Evolutionary conservation across 2,888 invertebrate species (phyloP).

Genomic region (Schrankia costaestrigalis): DNA sequence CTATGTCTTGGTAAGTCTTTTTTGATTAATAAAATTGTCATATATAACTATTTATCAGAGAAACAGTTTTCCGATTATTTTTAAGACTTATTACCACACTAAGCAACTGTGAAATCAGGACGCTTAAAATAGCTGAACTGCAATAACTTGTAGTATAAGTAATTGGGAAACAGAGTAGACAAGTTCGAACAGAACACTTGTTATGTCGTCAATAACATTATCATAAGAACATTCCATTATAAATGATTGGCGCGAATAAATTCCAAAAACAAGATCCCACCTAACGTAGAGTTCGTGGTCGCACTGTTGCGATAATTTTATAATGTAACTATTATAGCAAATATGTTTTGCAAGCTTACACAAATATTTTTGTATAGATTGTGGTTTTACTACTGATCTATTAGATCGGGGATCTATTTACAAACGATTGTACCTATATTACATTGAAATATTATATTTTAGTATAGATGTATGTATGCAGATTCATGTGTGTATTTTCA

Average conservation of each 20-base stretch:
- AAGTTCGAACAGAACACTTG: slow-evolving; percentile 52
- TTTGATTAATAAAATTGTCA: too few relatives aligned
- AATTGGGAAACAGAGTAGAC: slow-evolving; percentile 29
- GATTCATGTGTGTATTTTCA: slow-evolving; percentile 77
- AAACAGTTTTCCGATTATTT: too few relatives aligned
- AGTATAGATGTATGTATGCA: slow-evolving; percentile 74
- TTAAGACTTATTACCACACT: too few relatives aligned
- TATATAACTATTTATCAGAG: too few relatives aligned
- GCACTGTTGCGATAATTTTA: slow-evolving; percentile 48
- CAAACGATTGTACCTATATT: slow-evolving; percentile 72
- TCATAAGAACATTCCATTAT: slow-evolving; percentile 68
- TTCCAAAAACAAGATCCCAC: slow-evolving; percentile 73
- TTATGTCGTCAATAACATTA: slow-evolving; percentile 36
- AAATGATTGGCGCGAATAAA: slow-evolving; percentile 56
- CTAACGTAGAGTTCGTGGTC: slow-evolving; percentile 56
- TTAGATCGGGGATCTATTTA: slow-evolving; percentile 68
- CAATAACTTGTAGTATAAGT: too few relatives aligned
- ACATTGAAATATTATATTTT: slow-evolving; percentile 68
- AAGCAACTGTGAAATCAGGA: too few relatives aligned
- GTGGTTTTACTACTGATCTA: slow-evolving; percentile 55
- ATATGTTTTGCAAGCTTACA: slow-evolving; percentile 53
- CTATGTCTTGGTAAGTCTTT: too few relatives aligned
- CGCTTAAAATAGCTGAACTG: too few relatives aligned
- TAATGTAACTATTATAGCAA: slow-evolving; percentile 45
- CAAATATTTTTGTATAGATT: slow-evolving; percentile 74